Evolutionary conservation across 2,797 vertebrate species (phyloP), one percentile per base, ranked within the genome.

Genomic region (Hippocampus kuda): DNA sequence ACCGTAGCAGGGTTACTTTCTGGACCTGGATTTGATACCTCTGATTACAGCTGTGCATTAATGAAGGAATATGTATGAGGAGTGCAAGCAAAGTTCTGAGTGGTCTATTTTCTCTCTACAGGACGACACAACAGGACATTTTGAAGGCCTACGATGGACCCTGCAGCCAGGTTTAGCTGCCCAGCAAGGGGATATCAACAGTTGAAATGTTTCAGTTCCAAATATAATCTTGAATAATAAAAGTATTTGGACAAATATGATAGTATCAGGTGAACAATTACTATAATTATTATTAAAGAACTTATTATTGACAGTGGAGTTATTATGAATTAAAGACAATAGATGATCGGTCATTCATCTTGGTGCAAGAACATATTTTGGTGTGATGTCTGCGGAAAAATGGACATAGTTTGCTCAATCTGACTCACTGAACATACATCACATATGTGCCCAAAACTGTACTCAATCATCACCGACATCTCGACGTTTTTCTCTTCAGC

Each of bases 61-160:
- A 34, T 34, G 34, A 34, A 34, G 34, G 7, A 46, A 13, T 13
- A 15, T 27, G 56, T 16, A 59, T 12, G 24, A 54, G n/a, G 20
- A 22, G 30, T 38, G 22, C 38, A 63, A 62, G 22, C 10, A 12
- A 24, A 15, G 12, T 64, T 67, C 6, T 68, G 10, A 70, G 4
- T 63, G 5, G 11, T 20, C 26, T 73, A 72, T 12, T 74, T 68
- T 78, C 53, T 73, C 6, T 60, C 41, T 49, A 11, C 80, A 91
- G 90, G 57, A 0, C 0, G 41, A 83, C 75, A 69, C 90, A 77
- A 77, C 73, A 8, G 56, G 76, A 89, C 49, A 89, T 91, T 64
- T n/a, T 85, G 68, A 77, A 91, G n/a, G 59, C 8, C 46, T 88
- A 85, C 64, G 85, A 90, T 13, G 83, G 66, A 34, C 15, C 13